A percentile compares a stretch with the other conserved stretches of the same genome.
Evolutionary conservation across 2,888 invertebrate species (phyloP).

Genomic region (Sphaeridia pumilis): DNA sequence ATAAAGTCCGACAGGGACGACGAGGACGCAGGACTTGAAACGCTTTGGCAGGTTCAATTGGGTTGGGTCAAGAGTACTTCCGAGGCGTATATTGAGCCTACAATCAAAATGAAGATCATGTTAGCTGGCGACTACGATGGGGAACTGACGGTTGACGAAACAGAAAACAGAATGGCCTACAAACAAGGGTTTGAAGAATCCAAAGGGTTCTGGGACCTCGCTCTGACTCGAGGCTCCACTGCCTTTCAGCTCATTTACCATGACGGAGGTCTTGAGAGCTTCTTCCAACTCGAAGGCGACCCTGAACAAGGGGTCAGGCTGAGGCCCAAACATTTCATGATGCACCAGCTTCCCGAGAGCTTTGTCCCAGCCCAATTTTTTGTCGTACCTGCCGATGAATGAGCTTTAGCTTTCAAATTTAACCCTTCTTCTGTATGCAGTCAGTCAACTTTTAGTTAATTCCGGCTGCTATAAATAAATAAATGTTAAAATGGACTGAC

Average conservation of each 20-base stretch:
- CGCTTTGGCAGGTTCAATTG: slow-evolving; percentile 7
- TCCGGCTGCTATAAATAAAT: too few species aligned
- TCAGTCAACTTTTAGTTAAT: too few species aligned
- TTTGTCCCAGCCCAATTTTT: slow-evolving; percentile 10
- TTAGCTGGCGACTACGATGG: neutral
- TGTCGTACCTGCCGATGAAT: slow-evolving; percentile 6
- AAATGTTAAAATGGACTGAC: too few species aligned
- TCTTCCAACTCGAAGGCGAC: slow-evolving; percentile 2
- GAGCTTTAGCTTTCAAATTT: too few species aligned
- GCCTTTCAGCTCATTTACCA: slow-evolving; percentile 8
- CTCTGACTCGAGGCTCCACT: neutral
- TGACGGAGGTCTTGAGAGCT: slow-evolving; percentile 3
- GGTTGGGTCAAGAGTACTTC: slow-evolving; percentile 3
- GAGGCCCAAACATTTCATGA: slow-evolving; percentile 4
- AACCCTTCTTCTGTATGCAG: too few species aligned
- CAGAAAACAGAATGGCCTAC: neutral
- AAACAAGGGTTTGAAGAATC: neutral
- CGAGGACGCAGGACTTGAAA: neutral
- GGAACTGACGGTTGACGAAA: neutral
- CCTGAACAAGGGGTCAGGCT: neutral
- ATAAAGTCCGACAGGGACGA: neutral
- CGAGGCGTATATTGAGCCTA: slow-evolving; percentile 5
- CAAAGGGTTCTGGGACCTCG: slow-evolving; percentile 9
- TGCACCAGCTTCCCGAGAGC: neutral
- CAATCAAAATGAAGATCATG: slow-evolving; percentile 7